Percentiles rank a stretch among this genome's conserved stretches.
phyloP scores from a whole-genome alignment of 2,797 vertebrate species.

The Scomberomorus guttatus region DNA sequence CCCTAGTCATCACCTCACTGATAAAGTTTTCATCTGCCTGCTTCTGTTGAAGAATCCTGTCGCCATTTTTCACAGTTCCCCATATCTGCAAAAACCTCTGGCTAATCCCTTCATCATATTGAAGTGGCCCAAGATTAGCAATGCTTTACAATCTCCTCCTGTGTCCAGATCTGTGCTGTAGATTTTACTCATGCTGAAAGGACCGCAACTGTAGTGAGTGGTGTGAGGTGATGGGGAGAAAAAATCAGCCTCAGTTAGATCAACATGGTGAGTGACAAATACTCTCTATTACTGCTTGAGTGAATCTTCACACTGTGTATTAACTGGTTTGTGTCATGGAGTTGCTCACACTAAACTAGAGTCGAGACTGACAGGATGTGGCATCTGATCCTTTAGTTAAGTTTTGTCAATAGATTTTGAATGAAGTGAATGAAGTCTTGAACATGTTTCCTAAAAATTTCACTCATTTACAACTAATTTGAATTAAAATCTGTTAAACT shows the following conservation, averaged over 20 bases:
- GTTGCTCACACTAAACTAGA: neutral
- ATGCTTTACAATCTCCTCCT: constrained; percentile 36
- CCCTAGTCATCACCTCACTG: constrained; percentile 37
- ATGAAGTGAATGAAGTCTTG: no score
- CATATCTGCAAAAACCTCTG: constrained; percentile 2
- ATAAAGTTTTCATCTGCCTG: constrained; percentile 31
- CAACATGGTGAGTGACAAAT: constrained; percentile 21
- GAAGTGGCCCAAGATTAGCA: constrained; percentile 62
- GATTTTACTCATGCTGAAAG: constrained; percentile 36
- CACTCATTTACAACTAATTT: no score
- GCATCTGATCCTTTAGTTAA: neutral
- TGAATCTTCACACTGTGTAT: neutral
- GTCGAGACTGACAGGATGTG: neutral
- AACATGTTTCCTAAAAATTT: no score
- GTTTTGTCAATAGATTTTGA: neutral
- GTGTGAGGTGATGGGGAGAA: constrained; percentile 14
- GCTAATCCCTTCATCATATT: constrained; percentile 62
- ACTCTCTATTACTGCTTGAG: constrained; percentile 23
- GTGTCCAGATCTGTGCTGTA: constrained; percentile 37
- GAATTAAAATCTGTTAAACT: no score
- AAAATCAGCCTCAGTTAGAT: constrained; percentile 28
- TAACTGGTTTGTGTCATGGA: constrained; percentile 1
- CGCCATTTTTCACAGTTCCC: constrained; percentile 1
- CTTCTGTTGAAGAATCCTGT: constrained; percentile 16
- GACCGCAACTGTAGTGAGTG: constrained; percentile 17